Evolutionary conservation across 2,888 invertebrate genomes (phyloP), one percentile per base, ranked within the genome.

Genomic region (Prosapia bicincta): DNA sequence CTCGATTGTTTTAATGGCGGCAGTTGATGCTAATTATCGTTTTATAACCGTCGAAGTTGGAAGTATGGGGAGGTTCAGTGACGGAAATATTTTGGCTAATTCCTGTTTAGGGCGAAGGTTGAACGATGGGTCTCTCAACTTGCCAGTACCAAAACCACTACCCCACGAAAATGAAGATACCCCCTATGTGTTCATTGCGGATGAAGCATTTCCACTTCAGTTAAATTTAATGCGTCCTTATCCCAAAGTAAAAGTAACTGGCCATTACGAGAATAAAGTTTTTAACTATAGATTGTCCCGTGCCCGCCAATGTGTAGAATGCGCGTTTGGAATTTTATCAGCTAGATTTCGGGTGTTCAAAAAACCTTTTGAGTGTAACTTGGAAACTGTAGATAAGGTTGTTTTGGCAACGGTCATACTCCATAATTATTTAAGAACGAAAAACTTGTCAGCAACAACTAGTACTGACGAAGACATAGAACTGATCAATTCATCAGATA

Each of bases 1-100:
- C 76, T 81, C 81, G 26, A 80, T 82, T 25, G 81, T 82, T 23
- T 77, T 83, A 73, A 78, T 83, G 81, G 81, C 80, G 9, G 72
- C 75, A 38, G 81, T 81, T 10, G 82, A 82, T 78, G 80, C 80
- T 72, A 75, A 82, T 72, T 82, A 81, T 77, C 78, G 79, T 74
- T 82, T 83, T 77, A 81, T 77, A 25, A 79, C 76, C 68, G 74
- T 80, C 71, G 80, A 83, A 72, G 80, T 82, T 32, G 82, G 81
- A 20, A 79, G 80, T 38, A 80, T 79, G 78, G 81, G 82, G 32
- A 79, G 80, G 75, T 81, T 82, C 75, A 80, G 79, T 74, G 81
- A 82, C 77, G 80, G 78, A 77, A 80, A 79, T 71, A 78, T 82
- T 77, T 82, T 82, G 76, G 74, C 78, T 68, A 81, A 77, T 75